Evolutionary conservation across 2,113 vertebrate genomes (phyloP).

Genomic region (Dipodomys merriami): DNA sequence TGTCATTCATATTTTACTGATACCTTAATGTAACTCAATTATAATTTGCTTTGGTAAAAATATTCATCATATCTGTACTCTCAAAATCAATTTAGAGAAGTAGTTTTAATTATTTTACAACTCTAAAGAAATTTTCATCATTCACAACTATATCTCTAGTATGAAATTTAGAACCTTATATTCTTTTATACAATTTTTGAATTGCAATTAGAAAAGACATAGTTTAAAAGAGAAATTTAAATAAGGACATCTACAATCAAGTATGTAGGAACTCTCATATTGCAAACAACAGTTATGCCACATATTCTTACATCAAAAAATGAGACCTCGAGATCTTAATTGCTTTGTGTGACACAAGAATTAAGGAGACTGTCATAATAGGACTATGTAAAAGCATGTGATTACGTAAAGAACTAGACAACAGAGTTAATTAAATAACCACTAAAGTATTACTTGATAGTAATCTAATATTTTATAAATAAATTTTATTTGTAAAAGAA

Average conservation of each 20-base stretch:
- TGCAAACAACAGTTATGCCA: background rate
- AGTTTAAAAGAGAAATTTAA: background rate
- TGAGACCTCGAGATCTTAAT: background rate
- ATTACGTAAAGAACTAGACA: too few species aligned
- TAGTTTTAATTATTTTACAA: background rate
- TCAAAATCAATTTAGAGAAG: background rate
- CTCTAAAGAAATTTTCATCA: background rate
- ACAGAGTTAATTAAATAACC: too few species aligned
- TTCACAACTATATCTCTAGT: background rate
- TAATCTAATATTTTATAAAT: too few species aligned
- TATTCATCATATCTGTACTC: background rate
- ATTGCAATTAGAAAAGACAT: background rate
- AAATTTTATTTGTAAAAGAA: too few species aligned
- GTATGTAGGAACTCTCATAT: background rate
- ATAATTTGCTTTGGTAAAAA: conserved; percentile 13
- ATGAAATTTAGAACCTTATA: background rate
- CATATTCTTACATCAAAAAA: background rate
- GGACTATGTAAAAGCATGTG: too few species aligned
- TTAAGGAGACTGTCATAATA: too few species aligned
- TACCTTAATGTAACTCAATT: background rate
- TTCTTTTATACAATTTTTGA: background rate
- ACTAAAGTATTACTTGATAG: too few species aligned
- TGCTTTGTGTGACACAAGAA: too few species aligned
- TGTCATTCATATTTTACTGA: conserved; percentile 1
- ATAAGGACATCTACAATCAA: background rate